Conservation (phyloP, 2,113 vertebrate genomes). For the Ceratotherium simum region DNA sequence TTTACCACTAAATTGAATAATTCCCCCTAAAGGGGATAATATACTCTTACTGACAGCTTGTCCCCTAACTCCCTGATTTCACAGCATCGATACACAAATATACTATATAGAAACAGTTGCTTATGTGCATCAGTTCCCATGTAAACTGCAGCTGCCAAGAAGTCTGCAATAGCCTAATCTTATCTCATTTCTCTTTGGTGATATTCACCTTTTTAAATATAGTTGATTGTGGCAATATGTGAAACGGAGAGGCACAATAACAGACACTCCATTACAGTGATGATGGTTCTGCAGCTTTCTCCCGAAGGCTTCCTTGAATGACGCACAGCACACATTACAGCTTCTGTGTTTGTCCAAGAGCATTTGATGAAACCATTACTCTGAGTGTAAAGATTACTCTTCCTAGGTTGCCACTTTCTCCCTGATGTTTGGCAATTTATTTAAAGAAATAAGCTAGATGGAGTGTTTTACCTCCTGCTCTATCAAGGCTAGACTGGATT, state of each 20-base stretch:
- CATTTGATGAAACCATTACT: background rate
- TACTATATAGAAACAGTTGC: background rate
- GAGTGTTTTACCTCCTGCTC: background rate
- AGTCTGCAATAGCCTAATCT: background rate
- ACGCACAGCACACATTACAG: background rate
- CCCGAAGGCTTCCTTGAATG: background rate
- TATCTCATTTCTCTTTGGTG: background rate
- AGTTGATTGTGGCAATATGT: background rate
- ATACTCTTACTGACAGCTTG: conserved; percentile 27
- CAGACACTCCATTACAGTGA: background rate
- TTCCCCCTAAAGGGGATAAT: background rate
- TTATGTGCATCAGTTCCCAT: background rate
- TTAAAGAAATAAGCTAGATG: background rate
- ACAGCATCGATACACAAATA: background rate
- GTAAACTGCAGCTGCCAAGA: background rate
- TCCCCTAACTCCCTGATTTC: background rate
- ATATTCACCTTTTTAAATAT: background rate
- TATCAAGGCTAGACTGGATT: background rate
- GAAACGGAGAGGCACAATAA: background rate
- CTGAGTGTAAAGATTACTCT: background rate
- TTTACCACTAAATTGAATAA: conserved; percentile 71
- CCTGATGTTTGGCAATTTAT: background rate
- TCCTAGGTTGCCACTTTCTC: background rate
- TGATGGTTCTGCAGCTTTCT: background rate
- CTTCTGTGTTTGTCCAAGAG: background rate